phyloP scores from a whole-genome alignment of 1,140 invertebrate species.

The Cryptotermes secundus region DNA sequence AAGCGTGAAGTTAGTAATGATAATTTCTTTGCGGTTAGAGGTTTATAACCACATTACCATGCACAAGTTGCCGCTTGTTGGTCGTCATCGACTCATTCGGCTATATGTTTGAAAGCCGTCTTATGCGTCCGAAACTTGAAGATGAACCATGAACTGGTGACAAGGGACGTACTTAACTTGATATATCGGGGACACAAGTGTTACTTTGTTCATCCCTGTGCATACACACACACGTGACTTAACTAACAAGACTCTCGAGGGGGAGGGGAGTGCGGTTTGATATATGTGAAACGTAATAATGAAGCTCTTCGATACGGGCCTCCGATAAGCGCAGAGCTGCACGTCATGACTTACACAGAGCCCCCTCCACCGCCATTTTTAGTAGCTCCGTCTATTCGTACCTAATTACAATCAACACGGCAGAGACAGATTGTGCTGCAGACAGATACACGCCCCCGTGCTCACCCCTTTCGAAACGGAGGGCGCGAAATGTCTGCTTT shows the following conservation, averaged over 20 bases:
- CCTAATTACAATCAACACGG: constrained; percentile 9
- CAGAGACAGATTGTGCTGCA: background rate
- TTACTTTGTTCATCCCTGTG: constrained; percentile 1
- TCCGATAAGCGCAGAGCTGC: background rate
- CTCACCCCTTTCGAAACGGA: background rate
- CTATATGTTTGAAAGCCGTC: too few relatives aligned
- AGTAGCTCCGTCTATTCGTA: background rate
- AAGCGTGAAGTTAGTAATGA: too few relatives aligned
- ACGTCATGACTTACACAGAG: background rate
- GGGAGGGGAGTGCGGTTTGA: constrained; percentile 1
- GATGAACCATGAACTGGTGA: too few relatives aligned
- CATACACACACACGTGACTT: constrained; percentile 3
- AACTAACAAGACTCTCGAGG: background rate
- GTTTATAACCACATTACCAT: too few relatives aligned
- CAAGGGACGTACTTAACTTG: too few relatives aligned
- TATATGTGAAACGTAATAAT: constrained; percentile 4
- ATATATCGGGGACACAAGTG: background rate
- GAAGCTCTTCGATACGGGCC: background rate
- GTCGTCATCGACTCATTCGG: too few relatives aligned
- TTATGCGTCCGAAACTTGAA: too few relatives aligned
- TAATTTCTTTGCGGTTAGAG: too few relatives aligned
- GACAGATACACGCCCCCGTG: background rate
- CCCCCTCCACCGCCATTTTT: background rate
- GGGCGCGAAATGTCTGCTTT: too few relatives aligned
- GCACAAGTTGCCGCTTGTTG: too few relatives aligned